Conservation (phyloP, 1,140 invertebrate species). For the Drosophila bocqueti region DNA sequence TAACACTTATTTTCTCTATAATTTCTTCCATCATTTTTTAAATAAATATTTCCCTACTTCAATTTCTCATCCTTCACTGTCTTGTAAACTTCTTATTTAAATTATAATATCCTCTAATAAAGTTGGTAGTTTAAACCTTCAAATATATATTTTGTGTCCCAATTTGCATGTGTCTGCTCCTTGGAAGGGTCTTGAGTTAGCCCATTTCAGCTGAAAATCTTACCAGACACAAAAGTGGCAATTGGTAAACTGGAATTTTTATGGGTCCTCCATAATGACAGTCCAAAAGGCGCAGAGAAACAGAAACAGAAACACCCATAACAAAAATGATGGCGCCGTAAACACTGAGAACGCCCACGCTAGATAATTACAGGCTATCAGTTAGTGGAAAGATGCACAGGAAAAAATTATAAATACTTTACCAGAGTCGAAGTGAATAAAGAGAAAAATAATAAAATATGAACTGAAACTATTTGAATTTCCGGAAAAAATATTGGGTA, state of each 20-base stretch:
- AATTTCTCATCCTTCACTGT: no score
- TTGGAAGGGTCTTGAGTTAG: not conserved
- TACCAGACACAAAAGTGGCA: constrained; percentile 20
- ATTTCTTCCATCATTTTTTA: no score
- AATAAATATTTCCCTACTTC: no score
- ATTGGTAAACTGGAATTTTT: constrained; percentile 38
- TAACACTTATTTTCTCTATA: no score
- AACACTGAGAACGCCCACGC: constrained; percentile 66
- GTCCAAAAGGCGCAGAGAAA: constrained; percentile 23
- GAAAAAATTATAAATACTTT: not conserved
- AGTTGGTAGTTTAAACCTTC: not conserved
- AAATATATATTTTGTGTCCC: not conserved
- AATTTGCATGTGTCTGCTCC: constrained; percentile 14
- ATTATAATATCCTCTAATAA: not conserved
- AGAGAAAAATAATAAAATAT: no score
- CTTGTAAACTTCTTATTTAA: no score
- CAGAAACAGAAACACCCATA: constrained; percentile 33
- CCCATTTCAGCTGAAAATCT: constrained; percentile 16
- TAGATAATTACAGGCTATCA: constrained; percentile 74
- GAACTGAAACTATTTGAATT: not conserved
- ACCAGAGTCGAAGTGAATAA: no score
- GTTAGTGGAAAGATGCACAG: constrained; percentile 17
- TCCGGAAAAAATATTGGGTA: accelerated
- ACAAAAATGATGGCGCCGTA: constrained; percentile 47
- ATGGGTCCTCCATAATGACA: constrained; percentile 41